phyloP scores from a whole-genome alignment of 2,113 vertebrate species.

The Mola mola region DNA sequence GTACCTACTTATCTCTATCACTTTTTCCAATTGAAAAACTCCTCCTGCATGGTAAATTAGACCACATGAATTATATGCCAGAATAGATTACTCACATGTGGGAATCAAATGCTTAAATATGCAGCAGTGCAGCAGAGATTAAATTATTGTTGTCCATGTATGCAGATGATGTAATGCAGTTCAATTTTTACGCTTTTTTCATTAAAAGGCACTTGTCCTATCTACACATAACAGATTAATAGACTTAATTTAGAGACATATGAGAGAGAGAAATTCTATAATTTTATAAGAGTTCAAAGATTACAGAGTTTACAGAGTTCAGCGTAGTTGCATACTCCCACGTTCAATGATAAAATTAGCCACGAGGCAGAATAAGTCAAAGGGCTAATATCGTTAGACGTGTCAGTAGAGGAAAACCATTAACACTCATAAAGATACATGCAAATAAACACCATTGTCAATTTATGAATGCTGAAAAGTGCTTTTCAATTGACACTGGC shows the following conservation, averaged over 20 bases:
- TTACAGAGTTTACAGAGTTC: no score
- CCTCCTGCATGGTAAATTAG: slow-evolving; percentile 23
- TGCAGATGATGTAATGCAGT: not conserved
- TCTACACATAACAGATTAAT: no score
- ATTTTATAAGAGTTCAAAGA: no score
- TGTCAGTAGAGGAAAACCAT: slow-evolving; percentile 32
- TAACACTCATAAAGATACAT: slow-evolving; percentile 9
- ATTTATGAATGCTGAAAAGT: slow-evolving; percentile 35
- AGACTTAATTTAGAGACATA: no score
- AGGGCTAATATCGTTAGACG: slow-evolving; percentile 42
- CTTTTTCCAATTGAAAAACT: slow-evolving; percentile 59
- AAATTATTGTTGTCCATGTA: not conserved
- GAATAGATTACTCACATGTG: slow-evolving; percentile 18
- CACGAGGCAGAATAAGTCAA: slow-evolving; percentile 34
- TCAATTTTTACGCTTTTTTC: no score
- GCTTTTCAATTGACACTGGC: slow-evolving; percentile 51
- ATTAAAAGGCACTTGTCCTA: no score
- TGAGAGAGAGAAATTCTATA: no score
- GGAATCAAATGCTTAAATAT: slow-evolving; percentile 25
- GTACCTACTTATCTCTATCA: slow-evolving; percentile 56
- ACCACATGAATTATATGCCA: slow-evolving; percentile 24
- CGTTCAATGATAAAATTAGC: slow-evolving; percentile 24
- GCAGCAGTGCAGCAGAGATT: slow-evolving; percentile 8
- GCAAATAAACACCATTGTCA: slow-evolving; percentile 21
- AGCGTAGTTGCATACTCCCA: no score